Base-by-base conservation (phyloP, 2,888 invertebrate species). In the Parnassius smintheus region DNA sequence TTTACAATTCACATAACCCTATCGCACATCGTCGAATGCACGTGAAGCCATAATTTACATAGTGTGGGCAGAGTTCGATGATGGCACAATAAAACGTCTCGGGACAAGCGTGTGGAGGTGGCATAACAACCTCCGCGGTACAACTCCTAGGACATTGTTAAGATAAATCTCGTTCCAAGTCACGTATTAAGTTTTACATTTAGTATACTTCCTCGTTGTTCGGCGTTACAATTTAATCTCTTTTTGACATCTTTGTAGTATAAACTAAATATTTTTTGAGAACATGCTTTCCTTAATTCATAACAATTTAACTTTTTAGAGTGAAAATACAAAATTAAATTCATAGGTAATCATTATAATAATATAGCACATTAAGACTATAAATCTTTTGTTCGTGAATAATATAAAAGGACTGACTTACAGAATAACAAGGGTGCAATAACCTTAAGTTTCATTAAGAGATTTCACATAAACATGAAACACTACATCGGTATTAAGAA, bases 51-150 rank as follows among this genome's bases (percentile, higher is more conserved):
- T 62, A 64, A 56, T 58, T 66, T 61, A 64, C 50, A 61, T 45
- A 41, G 65, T 56, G 65, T 64, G 65, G 61, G 65, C 44, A 66
- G 61, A 61, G 57, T 64, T 64, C 67, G 64, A 69, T 65, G 71
- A 70, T 67, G 70, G 68, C 62, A 70, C 69, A 72, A 72, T 73
- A 71, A 68, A 70, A 59, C 65, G 65, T 65, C 64, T 45, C 62
- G 60, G 68, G 65, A 72, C 66, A 67, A 68, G 57, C 56, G 70
- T 65, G 72, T 68, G 71, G 73, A 70, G 70, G 74, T 66, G 70
- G 58, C 52, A 56, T 48, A 46, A 63, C 62, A 60, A 57, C 63
- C 57, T 63, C 54, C 62, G 44, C 62, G 49, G 49, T 49, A 18
- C 49, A 8, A 59, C 46, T 62, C 55, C 59, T 64, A 64, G 53